phyloP scores from a whole-genome alignment of 2,797 vertebrate species.

The Coracias cyanogaster region DNA sequence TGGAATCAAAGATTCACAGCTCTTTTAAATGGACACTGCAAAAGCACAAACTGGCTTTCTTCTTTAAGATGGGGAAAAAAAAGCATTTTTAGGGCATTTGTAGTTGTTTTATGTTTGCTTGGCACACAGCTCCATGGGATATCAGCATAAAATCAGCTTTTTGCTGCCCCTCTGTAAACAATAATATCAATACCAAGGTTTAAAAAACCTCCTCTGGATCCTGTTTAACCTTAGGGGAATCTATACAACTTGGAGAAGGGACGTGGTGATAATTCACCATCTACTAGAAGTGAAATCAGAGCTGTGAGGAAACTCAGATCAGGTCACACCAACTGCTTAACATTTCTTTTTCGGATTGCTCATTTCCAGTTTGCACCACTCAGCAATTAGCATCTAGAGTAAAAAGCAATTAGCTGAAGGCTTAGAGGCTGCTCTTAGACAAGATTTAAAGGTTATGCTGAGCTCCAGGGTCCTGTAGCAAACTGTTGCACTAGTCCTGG shows the following conservation, averaged over 20 bases:
- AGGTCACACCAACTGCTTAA: neutral
- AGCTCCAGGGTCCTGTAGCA: neutral
- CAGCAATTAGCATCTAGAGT: neutral
- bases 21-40: neutral
- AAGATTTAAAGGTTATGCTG: neutral
- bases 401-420: neutral
- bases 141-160: neutral
- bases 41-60: neutral
- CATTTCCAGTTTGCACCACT: neutral
- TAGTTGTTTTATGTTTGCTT: neutral
- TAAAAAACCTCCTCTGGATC: neutral
- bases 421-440: neutral
- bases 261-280: accelerated
- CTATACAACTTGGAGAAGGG: no score
- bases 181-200: neutral
- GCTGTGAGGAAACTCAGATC: neutral
- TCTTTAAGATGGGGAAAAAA: neutral
- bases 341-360: neutral
- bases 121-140: neutral
- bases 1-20: neutral
- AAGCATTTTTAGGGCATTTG: neutral
- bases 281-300: neutral
- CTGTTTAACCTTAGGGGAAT: neutral
- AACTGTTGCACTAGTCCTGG: accelerated
- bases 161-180: neutral